A percentile compares a stretch with the other conserved stretches of the same genome.
Conservation (phyloP, 2,888 invertebrate genomes). For the Pimpla rufipes region DNA sequence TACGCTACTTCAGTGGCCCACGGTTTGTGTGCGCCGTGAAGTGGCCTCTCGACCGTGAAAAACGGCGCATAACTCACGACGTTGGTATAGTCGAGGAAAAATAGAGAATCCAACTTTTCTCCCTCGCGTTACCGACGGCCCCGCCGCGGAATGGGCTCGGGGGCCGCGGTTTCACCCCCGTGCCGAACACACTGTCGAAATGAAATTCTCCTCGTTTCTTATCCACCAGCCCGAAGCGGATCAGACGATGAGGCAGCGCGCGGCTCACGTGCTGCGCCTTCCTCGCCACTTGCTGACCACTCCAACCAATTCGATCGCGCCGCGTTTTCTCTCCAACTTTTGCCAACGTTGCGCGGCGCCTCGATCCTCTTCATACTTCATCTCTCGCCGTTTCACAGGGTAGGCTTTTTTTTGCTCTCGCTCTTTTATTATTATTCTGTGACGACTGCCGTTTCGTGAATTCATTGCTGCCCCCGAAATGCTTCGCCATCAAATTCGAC, state of each 20-base stretch:
- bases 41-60: conserved; percentile 63
- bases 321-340: conserved; percentile 26
- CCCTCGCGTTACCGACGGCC: background rate
- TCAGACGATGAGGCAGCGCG: background rate
- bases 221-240: conserved; percentile 53
- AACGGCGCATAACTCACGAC: conserved; percentile 61
- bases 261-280: conserved; percentile 31
- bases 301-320: background rate
- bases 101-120: conserved; percentile 36
- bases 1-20: background rate
- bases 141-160: background rate
- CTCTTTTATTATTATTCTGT: conserved; percentile 15
- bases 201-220: conserved; percentile 64
- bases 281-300: conserved; percentile 36
- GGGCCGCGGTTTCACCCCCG: background rate
- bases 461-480: background rate
- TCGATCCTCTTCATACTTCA: background rate
- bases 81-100: too few relatives aligned
- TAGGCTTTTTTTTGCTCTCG: background rate
- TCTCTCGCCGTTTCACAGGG: background rate
- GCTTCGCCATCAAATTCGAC: background rate
- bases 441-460: background rate
- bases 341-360: conserved; percentile 45
- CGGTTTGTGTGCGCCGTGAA: background rate
- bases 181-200: conserved; percentile 55